Evolutionary conservation across 2,888 invertebrate species (phyloP).

Genomic region (Sminthurinus aureus): DNA sequence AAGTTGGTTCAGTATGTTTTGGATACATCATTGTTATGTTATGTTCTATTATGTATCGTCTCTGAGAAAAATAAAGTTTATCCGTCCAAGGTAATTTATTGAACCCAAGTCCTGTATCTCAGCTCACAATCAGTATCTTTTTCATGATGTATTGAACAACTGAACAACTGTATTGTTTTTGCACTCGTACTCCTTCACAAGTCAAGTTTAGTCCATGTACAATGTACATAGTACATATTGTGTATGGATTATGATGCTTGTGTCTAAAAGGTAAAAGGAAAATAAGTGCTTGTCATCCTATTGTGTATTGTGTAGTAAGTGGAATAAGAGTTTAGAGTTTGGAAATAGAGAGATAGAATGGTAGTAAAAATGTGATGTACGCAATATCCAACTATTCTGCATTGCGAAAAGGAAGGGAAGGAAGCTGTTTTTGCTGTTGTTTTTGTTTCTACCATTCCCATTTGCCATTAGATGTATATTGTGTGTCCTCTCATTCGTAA

Average conservation of each 20-base stretch:
- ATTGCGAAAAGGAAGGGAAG: conserved; percentile 16
- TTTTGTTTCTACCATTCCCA: background rate
- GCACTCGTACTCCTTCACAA: background rate
- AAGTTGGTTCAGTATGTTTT: too few species aligned
- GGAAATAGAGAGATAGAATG: background rate
- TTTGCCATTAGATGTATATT: background rate
- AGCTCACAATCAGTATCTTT: background rate
- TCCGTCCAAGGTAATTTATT: conserved; percentile 37
- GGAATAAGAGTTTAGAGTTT: background rate
- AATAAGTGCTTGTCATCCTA: background rate
- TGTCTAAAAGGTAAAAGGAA: background rate
- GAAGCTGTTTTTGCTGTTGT: background rate
- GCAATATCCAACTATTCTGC: conserved; percentile 30
- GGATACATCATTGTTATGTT: too few species aligned
- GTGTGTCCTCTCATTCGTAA: too few species aligned
- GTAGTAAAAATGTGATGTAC: background rate
- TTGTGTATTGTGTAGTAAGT: too few species aligned
- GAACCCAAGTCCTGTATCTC: conserved; percentile 20
- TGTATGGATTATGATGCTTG: too few species aligned
- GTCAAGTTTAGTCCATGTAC: too few species aligned
- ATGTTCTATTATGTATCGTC: too few species aligned
- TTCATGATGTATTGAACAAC: background rate
- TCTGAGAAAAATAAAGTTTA: too few species aligned
- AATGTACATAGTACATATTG: too few species aligned
- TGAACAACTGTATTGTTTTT: background rate